These are phyloP conservation scores for Scotopteryx bipunctaria DNA, from an alignment of 2,888 invertebrate genomes.

Conservation along the genomic window DNA sequence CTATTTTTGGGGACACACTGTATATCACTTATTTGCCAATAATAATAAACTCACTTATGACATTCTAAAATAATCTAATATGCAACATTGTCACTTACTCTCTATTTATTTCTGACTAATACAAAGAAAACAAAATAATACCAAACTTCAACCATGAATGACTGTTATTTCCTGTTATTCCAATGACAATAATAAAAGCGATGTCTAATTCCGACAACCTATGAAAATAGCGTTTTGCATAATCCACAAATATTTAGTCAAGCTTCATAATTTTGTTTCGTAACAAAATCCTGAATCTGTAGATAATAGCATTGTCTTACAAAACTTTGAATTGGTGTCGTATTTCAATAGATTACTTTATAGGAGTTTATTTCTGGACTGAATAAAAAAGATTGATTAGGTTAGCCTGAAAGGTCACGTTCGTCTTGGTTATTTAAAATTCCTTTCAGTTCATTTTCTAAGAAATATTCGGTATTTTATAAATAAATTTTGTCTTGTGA, in stretches of 20 bases:
- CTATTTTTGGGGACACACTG: too few species aligned
- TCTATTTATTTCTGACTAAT: too few species aligned
- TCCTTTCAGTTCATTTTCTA: neutral
- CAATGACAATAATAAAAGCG: neutral
- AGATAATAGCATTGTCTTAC: conserved; percentile 13
- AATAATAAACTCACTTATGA: too few species aligned
- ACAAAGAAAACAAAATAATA: too few species aligned
- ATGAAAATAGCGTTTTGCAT: neutral
- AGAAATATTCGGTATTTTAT: too few species aligned
- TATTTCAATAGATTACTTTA: conserved; percentile 8
- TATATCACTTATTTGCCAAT: too few species aligned
- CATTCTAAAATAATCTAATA: too few species aligned
- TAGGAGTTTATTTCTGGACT: conserved; percentile 6
- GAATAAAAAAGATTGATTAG: conserved; percentile 12
- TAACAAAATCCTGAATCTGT: conserved; percentile 5
- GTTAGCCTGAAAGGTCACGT: conserved; percentile 7
- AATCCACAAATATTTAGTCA: neutral
- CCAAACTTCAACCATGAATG: too few species aligned
- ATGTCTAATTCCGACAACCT: neutral
- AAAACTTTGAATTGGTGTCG: conserved; percentile 2
- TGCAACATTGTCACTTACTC: too few species aligned
- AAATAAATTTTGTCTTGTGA: too few species aligned
- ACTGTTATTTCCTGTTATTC: neutral
- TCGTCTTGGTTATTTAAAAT: neutral
- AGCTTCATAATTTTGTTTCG: conserved; percentile 1